Percentiles rank a stretch among this genome's conserved stretches.
Evolutionary conservation across 2,797 vertebrate genomes (phyloP).

Genomic region (Galago senegalensis): DNA sequence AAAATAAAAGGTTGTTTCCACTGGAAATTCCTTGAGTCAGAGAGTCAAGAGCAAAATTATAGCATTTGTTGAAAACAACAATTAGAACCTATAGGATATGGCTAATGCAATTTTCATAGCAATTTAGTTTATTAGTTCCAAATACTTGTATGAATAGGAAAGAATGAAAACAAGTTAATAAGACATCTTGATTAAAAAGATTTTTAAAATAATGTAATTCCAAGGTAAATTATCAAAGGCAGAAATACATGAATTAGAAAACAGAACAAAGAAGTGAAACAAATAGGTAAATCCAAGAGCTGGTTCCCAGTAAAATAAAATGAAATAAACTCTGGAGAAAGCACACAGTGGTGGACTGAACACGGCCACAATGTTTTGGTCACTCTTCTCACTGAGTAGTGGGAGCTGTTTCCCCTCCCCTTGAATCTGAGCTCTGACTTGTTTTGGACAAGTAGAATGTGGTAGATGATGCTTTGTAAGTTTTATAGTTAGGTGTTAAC

Average conservation of each 20-base stretch:
- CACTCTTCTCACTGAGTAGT: neutral
- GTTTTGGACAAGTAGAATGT: neutral
- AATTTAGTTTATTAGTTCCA: too few species aligned
- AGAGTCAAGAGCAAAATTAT: too few species aligned
- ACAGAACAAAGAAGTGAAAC: neutral
- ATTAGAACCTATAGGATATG: too few species aligned
- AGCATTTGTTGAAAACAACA: too few species aligned
- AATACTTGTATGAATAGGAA: too few species aligned
- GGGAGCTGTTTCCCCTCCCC: neutral
- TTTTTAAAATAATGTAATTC: neutral
- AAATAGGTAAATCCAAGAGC: neutral
- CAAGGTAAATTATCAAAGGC: neutral
- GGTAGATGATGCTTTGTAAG: neutral
- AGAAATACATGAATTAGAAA: neutral
- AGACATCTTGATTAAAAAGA: too few species aligned
- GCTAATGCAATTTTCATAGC: too few species aligned
- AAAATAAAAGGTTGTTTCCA: too few species aligned
- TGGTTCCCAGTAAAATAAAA: neutral
- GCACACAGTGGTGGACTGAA: neutral
- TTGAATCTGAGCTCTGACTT: neutral
- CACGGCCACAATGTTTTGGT: neutral
- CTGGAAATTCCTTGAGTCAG: too few species aligned
- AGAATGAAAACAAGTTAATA: too few species aligned
- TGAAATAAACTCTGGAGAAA: constrained; percentile 9
- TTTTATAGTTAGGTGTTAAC: neutral